Evolutionary conservation across 1,140 invertebrate genomes (phyloP), one percentile per base, ranked within the genome.

Genomic region (Drosophila lini): DNA sequence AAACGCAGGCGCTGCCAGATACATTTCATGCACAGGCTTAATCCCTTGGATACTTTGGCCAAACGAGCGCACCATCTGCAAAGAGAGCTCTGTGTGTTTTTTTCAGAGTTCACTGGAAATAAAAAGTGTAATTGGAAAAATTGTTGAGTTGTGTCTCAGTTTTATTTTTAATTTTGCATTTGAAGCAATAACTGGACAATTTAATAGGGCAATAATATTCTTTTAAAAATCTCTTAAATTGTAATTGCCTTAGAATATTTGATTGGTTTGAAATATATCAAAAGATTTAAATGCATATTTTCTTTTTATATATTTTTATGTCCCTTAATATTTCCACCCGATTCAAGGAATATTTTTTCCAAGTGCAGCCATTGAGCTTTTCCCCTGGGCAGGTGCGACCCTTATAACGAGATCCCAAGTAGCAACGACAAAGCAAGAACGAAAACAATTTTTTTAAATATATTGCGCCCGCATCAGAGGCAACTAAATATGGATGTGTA

Each of bases 361-460:
- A 7, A 42, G 28, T 60, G 61, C 52, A 38, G 34, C 4, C 52
- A 6, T 22, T 53, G 52, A 40, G 62, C 52, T 36, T 58, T 42
- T 55, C 36, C 38, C 67, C 65, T 74, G 62, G 71, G 67, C 83
- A 88, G 83, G 83, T 86, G 83, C 76, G 77, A 82, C 83, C 80
- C 83, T 83, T 80, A 86, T 86, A 88, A 80, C 63, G 56, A 81
- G 65, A 45, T 78, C 53, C 53, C 47, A 41, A 50, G 28, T n/a
- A 50, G 31, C 44, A 34, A 31, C 59, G 22, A 41, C 65, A n/a
- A 44, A 53, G 42, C 32, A 67, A 69, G 31, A 52, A 69, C 81
- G 64, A 70, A 53, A 88, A 88, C 83, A 86, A 86, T 88, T 88
- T 86, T 60, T 82, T 79, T 88, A 71, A 86, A 88, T 79, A 88